A percentile compares a stretch with the other conserved stretches of the same genome.
Evolutionary conservation across 2,113 vertebrate species (phyloP).

Genomic region (Osmerus mordax): DNA sequence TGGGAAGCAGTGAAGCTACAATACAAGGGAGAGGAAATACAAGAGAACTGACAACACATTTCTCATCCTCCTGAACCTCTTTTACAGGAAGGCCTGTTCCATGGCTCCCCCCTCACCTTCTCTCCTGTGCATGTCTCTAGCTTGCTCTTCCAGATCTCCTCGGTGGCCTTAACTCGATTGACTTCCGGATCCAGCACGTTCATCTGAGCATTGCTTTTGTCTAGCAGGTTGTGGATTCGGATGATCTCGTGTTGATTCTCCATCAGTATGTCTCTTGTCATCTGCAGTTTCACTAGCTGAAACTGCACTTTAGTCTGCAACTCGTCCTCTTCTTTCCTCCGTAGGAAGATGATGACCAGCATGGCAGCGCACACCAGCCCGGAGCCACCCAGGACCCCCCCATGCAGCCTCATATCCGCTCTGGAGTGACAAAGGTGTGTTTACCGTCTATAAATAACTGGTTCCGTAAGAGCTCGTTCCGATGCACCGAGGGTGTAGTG

Average conservation of each 20-base stretch:
- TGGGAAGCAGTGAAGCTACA: background rate
- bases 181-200: background rate
- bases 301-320: conserved; percentile 28
- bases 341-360: conserved; percentile 30
- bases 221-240: background rate
- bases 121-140: conserved; percentile 18
- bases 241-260: conserved; percentile 28
- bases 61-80: background rate
- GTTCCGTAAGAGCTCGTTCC: too few species aligned
- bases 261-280: conserved; percentile 49
- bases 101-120: conserved; percentile 26
- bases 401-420: conserved; percentile 45
- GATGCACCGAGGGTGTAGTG: too few species aligned
- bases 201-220: fast-evolving
- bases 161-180: fast-evolving
- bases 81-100: too few species aligned
- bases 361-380: conserved; percentile 24
- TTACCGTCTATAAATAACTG: too few species aligned
- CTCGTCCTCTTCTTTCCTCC: conserved; percentile 1
- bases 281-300: conserved; percentile 49
- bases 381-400: conserved; percentile 4
- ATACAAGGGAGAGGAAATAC: background rate
- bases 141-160: background rate
- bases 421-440: background rate
- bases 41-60: background rate